These are phyloP conservation scores for Onychomys arenicola DNA, from an alignment of 2,797 vertebrate genomes.

Conservation along the genomic window DNA sequence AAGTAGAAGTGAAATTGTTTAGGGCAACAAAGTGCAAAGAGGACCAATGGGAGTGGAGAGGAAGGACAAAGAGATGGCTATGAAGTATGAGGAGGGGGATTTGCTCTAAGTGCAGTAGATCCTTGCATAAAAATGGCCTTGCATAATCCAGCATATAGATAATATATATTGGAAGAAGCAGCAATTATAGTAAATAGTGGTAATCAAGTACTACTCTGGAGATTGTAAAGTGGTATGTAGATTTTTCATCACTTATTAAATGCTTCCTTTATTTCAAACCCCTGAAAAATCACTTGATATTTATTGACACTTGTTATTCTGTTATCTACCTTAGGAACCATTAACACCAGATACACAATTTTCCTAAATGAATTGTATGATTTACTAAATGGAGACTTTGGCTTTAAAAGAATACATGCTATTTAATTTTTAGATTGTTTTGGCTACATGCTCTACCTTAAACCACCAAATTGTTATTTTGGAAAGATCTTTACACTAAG, in stretches of 20 bases:
- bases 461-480: not conserved
- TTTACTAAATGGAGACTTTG: constrained; percentile 7
- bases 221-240: not conserved
- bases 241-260: not conserved
- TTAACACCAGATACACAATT: constrained; percentile 2
- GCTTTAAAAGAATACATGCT: not conserved
- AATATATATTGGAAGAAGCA: not conserved
- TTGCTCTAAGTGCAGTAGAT: not conserved
- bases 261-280: not conserved
- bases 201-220: not conserved
- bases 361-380: not conserved
- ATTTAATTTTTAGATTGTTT: constrained; percentile 29
- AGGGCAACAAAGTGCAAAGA: not conserved
- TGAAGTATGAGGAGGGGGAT: not conserved
- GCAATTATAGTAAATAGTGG: not conserved
- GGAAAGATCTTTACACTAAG: not conserved
- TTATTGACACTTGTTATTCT: not conserved
- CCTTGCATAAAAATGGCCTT: not conserved
- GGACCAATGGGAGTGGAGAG: not conserved
- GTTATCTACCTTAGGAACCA: not conserved
- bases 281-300: not conserved
- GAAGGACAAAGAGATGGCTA: not conserved
- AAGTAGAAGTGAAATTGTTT: not conserved
- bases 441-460: not conserved
- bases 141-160: not conserved